Evolutionary conservation across 2,888 invertebrate genomes (phyloP), one percentile per base, ranked within the genome.

Genomic region (Acanthosoma haemorrhoidale): DNA sequence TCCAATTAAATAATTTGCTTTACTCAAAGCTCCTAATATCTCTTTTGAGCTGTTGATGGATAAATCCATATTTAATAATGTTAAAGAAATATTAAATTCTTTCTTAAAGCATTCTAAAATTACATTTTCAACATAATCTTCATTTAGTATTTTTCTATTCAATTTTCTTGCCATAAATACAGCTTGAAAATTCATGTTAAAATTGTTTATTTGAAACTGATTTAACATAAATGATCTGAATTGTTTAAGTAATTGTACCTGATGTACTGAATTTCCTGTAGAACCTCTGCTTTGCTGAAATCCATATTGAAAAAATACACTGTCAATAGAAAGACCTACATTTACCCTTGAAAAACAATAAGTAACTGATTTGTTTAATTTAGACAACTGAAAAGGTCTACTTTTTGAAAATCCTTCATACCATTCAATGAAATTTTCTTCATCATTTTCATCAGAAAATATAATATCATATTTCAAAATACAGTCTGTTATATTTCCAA

Each of bases 271-370:
- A 39, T 75, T 75, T 21, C 71, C 68, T 36, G 80, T 31, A 3
- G 82, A 80, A 25, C 81, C 80, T 74, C 83, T 83, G 1, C 79
- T 80, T 63, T 75, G 71, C 29, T 74, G 75, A 76, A 82, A 83
- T 3, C 83, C 83, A 78, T 83, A 83, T 60, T 83, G 80, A 76
- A 81, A 83, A 82, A 82, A 83, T 3, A 77, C 73, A 18, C 80
- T 80, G 25, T 76, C 72, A 71, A 77, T 77, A 11, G 77, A 76
- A 9, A 83, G 70, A n/a, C 83, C 83, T 6, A 80, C 76, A 69
- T 76, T 74, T 3, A 77, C 75, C 68, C 79, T 77, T 36, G 75
- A 68, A 75, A 83, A 82, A 74, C 83, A 83, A 21, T 76, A 72
- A 3, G 79, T 34, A 63, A 74, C 36, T 77, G 71, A 41, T 71